Evolutionary conservation across 1,140 invertebrate genomes (phyloP).

Genomic region (Drosophila orosa): DNA sequence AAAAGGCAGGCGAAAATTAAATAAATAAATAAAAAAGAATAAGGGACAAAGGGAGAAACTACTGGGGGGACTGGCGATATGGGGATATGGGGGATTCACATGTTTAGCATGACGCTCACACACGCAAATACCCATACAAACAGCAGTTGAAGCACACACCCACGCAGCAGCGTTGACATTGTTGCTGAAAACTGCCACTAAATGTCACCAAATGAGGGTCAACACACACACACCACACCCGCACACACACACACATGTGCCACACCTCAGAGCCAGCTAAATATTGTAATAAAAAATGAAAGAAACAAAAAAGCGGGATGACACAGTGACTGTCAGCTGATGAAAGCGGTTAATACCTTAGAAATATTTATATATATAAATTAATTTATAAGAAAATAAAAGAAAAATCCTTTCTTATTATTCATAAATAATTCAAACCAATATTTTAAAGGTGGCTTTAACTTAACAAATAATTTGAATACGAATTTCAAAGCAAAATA

Average conservation of each 20-base stretch:
- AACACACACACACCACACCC: slow-evolving; percentile 44
- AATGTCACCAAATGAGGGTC: slow-evolving; percentile 82
- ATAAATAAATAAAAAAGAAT: slow-evolving; percentile 48
- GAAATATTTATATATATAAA: no score
- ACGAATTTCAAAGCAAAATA: no score
- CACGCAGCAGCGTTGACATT: slow-evolving; percentile 40
- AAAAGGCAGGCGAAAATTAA: slow-evolving; percentile 50
- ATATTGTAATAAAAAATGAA: slow-evolving; percentile 39
- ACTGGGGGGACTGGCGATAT: neutral
- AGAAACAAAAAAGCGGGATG: neutral
- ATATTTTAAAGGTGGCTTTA: no score
- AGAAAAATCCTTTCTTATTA: no score
- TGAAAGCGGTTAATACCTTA: slow-evolving; percentile 1
- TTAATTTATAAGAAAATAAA: no score
- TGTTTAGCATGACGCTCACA: slow-evolving; percentile 49
- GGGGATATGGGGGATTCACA: slow-evolving; percentile 22
- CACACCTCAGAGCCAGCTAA: slow-evolving; percentile 41
- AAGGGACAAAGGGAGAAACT: slow-evolving; percentile 9
- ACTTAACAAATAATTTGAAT: no score
- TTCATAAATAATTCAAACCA: neutral
- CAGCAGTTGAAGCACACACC: neutral
- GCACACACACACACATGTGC: slow-evolving; percentile 13
- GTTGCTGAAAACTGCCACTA: slow-evolving; percentile 64
- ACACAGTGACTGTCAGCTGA: slow-evolving; percentile 5
- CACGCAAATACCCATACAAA: slow-evolving; percentile 11